phyloP scores from a whole-genome alignment of 1,140 invertebrate species.

The Coptotermes formosanus region DNA sequence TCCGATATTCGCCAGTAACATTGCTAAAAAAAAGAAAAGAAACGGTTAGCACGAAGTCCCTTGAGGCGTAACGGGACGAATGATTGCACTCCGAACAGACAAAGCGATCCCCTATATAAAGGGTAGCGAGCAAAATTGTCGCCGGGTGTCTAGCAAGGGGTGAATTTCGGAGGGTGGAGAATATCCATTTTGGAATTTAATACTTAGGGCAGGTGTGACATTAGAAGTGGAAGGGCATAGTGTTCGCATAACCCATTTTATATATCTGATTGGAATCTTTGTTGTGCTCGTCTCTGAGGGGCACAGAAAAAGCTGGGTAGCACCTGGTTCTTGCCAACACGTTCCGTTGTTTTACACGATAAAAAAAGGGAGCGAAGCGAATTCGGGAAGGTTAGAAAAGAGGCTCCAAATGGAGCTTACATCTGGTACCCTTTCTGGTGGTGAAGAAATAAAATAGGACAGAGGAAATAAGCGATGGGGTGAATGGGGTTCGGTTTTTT shows the following conservation, averaged over 20 bases:
- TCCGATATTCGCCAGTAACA: no score
- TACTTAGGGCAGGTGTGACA: not conserved
- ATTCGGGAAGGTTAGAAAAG: slow-evolving; percentile 6
- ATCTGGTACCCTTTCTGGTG: slow-evolving; percentile 7
- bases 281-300: not conserved
- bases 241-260: not conserved
- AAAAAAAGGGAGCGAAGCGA: not conserved
- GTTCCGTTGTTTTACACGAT: not conserved
- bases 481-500: not conserved
- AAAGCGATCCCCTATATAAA: not conserved
- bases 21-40: not conserved
- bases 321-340: not conserved
- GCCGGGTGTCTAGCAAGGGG: slow-evolving; percentile 1
- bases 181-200: not conserved
- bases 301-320: not conserved
- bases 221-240: not conserved
- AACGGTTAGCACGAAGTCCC: not conserved
- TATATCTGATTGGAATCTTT: slow-evolving; percentile 17
- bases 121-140: not conserved
- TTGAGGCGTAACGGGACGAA: not conserved
- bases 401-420: not conserved
- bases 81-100: not conserved
- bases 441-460: not conserved
- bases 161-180: not conserved
- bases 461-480: slow-evolving; percentile 4